A percentile compares a stretch with the other conserved stretches of the same genome.
phyloP scores from a whole-genome alignment of 1,140 invertebrate species.

The Mamestra configurata region DNA sequence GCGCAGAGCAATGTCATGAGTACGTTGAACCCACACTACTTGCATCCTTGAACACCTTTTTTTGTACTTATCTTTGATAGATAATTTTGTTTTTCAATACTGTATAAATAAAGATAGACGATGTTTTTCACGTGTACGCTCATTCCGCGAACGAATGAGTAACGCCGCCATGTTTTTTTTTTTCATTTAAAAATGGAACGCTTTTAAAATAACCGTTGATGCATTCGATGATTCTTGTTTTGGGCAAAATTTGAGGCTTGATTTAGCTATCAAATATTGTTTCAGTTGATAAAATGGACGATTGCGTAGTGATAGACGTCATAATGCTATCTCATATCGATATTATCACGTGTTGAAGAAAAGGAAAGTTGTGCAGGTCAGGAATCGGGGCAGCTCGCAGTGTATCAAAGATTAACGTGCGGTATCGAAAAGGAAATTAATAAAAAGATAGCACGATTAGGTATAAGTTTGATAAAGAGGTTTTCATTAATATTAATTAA shows the following conservation, averaged over 20 bases:
- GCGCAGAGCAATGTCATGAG: slow-evolving; percentile 80
- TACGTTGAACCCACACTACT: slow-evolving; percentile 70
- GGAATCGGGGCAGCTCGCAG: background rate
- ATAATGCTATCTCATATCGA: background rate
- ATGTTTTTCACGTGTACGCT: slow-evolving; percentile 35
- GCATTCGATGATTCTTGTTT: background rate
- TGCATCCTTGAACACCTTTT: slow-evolving; percentile 76
- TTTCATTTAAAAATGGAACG: slow-evolving; percentile 11
- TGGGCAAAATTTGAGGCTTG: background rate
- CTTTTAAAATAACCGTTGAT: background rate
- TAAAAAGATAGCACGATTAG: background rate
- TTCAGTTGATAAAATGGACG: background rate
- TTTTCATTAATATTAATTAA: no score
- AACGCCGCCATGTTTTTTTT: slow-evolving; percentile 39
- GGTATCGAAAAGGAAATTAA: background rate
- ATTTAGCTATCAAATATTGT: background rate
- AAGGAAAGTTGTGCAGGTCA: slow-evolving; percentile 27
- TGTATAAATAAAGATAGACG: slow-evolving; percentile 48
- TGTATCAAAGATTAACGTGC: background rate
- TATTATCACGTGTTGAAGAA: background rate
- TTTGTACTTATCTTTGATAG: slow-evolving; percentile 68
- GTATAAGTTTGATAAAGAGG: no score
- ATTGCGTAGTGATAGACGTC: background rate
- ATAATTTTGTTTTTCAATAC: slow-evolving; percentile 73
- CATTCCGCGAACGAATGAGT: slow-evolving; percentile 26